phyloP scores from a whole-genome alignment of 2,888 invertebrate species.

The Seira ritae region DNA sequence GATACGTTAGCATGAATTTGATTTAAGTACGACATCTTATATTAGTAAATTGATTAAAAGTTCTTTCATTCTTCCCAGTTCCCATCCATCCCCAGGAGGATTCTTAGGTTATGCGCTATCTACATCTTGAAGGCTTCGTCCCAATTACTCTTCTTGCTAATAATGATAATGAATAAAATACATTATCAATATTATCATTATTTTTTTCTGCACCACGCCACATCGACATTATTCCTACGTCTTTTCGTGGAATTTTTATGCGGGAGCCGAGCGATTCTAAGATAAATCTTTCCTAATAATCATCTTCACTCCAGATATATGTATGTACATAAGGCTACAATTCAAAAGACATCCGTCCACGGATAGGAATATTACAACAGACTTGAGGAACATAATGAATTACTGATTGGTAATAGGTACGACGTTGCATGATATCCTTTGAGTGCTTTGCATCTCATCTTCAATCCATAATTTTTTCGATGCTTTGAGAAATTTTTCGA shows the following conservation, averaged over 20 bases:
- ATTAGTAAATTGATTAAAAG: not conserved
- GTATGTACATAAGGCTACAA: no score
- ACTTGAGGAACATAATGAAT: no score
- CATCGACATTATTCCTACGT: no score
- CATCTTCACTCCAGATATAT: no score
- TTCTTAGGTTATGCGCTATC: constrained; percentile 39
- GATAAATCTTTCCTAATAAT: no score
- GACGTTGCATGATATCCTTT: no score
- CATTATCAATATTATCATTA: constrained; percentile 47
- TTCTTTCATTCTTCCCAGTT: not conserved
- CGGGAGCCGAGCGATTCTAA: no score
- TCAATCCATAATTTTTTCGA: not conserved
- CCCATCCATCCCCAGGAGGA: not conserved
- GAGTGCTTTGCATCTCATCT: not conserved
- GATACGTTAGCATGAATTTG: constrained; percentile 43
- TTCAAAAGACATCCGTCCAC: no score
- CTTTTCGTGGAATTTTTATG: no score
- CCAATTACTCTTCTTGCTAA: constrained; percentile 41
- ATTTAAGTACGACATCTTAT: not conserved
- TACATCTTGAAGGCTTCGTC: constrained; percentile 38
- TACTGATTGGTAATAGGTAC: no score
- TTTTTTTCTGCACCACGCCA: constrained; percentile 8
- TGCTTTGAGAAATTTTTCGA: not conserved
- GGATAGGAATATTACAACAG: no score
- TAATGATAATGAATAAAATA: constrained; percentile 27